These are phyloP conservation scores for Rynchops niger DNA, from an alignment of 2,113 vertebrate genomes.

Conservation along the genomic window DNA sequence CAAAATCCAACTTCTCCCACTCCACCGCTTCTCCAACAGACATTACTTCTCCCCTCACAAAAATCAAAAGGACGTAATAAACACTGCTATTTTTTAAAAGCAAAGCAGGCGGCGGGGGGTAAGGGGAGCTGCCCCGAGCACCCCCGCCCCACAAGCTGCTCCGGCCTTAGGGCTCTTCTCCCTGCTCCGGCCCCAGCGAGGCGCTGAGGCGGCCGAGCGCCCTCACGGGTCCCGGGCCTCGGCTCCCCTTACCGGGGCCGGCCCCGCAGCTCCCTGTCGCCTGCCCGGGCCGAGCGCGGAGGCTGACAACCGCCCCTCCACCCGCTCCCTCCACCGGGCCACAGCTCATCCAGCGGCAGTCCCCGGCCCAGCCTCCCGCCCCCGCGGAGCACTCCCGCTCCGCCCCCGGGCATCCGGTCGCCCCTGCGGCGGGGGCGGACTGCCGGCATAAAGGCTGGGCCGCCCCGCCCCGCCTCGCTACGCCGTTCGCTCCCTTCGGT, in stretches of 20 bases:
- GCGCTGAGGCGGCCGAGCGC: neutral
- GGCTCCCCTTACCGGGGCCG: no score
- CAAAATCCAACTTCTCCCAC: neutral
- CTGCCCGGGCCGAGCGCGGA: neutral
- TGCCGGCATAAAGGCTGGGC: neutral
- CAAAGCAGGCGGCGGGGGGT: no score
- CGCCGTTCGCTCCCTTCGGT: accelerated
- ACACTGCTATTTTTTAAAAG: no score
- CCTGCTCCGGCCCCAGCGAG: neutral
- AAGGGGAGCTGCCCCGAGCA: neutral
- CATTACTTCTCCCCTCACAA: neutral
- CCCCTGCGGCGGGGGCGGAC: neutral
- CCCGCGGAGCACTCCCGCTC: neutral
- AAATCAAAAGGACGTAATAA: neutral
- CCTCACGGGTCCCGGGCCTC: neutral
- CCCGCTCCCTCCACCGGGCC: neutral
- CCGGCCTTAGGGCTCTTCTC: neutral
- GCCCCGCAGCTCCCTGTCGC: neutral
- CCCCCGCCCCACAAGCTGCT: neutral
- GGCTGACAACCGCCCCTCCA: neutral
- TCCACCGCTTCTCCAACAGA: no score
- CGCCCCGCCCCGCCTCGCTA: no score
- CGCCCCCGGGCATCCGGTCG: neutral
- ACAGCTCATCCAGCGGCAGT: neutral
- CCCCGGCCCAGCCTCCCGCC: accelerated